Percentiles rank a stretch among this genome's conserved stretches.
Conservation (phyloP, 2,888 invertebrate genomes). For the Seladonia tumulorum region DNA sequence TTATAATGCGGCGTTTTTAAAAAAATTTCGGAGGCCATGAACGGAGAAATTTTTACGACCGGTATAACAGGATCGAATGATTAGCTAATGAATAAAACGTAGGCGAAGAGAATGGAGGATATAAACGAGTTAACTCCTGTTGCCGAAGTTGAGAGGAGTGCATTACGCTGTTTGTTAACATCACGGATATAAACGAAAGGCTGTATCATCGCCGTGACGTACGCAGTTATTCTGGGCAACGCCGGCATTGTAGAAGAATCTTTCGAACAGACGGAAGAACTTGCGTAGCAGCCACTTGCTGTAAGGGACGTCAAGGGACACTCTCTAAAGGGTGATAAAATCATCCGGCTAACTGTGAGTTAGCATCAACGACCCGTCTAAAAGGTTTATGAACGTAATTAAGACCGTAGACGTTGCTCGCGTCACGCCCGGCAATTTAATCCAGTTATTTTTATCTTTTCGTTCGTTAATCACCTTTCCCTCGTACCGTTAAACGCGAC, state of each 20-base stretch:
- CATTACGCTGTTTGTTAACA: conserved; percentile 24
- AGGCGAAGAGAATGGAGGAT: neutral
- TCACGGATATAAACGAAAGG: conserved; percentile 35
- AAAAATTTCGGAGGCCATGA: no score
- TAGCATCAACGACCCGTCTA: conserved; percentile 61
- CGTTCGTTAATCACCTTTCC: conserved; percentile 44
- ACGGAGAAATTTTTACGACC: no score
- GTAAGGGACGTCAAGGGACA: conserved; percentile 24
- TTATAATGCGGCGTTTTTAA: neutral
- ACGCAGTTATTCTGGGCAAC: conserved; percentile 50
- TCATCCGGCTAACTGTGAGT: conserved; percentile 48
- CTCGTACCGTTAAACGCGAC: conserved; percentile 40
- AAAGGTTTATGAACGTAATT: conserved; percentile 77
- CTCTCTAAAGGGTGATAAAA: conserved; percentile 48
- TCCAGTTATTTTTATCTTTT: conserved; percentile 69
- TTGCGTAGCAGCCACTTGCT: neutral
- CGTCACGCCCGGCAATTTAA: conserved; percentile 74
- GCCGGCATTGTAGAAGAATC: conserved; percentile 34
- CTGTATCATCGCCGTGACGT: conserved; percentile 45
- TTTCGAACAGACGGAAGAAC: conserved; percentile 41
- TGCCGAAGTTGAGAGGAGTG: neutral
- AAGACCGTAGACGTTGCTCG: conserved; percentile 77
- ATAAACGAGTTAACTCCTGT: neutral
- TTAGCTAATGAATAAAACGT: neutral
- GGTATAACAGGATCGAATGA: neutral